phyloP scores from a whole-genome alignment of 2,888 invertebrate genomes.

The Arrhopalites spinosus region DNA sequence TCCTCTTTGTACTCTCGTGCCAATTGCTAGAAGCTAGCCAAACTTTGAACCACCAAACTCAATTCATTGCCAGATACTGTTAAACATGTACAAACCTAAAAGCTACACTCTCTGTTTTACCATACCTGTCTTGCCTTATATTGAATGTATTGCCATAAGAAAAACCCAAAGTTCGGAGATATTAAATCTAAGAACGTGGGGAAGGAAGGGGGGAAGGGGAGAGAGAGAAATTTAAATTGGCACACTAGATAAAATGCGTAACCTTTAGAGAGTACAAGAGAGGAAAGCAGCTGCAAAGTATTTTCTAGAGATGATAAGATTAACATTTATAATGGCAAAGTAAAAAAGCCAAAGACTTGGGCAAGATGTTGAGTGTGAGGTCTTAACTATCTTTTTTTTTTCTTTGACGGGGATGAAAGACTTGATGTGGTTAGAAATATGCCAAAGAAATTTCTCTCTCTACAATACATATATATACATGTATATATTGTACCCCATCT shows the following conservation, averaged over 20 bases:
- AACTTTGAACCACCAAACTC: neutral
- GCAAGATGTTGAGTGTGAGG: too few species aligned
- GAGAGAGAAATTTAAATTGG: neutral
- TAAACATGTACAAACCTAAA: neutral
- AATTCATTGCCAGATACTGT: neutral
- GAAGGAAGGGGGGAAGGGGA: neutral
- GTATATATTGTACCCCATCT: too few species aligned
- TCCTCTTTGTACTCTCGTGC: neutral
- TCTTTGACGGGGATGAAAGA: too few species aligned
- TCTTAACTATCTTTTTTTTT: too few species aligned
- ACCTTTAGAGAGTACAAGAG: neutral
- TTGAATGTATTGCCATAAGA: too few species aligned
- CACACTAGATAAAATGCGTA: neutral
- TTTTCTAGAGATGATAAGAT: neutral
- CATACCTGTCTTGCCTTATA: too few species aligned
- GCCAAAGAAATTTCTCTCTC: neutral
- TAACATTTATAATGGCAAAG: too few species aligned
- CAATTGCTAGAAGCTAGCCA: slow-evolving; percentile 22
- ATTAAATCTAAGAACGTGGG: too few species aligned
- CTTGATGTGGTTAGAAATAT: neutral
- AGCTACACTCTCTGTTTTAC: too few species aligned
- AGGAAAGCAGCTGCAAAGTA: neutral
- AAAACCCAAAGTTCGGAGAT: too few species aligned
- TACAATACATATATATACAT: too few species aligned
- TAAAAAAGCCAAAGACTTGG: too few species aligned